These are phyloP conservation scores for Pseudorectes ferrugineus DNA, from an alignment of 2,113 vertebrate species.

Conservation along the genomic window DNA sequence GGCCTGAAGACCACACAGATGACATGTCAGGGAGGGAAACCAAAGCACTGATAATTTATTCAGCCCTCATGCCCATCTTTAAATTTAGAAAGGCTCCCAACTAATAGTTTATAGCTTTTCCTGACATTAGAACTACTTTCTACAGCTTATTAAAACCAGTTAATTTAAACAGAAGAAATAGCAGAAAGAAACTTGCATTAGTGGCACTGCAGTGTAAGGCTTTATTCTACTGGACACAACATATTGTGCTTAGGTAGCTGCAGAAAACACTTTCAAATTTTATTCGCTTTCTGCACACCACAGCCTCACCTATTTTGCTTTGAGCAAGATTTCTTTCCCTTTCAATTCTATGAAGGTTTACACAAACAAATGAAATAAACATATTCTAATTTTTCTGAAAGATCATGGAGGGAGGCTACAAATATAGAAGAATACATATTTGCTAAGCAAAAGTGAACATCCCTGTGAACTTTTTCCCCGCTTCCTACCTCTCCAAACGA, in stretches of 20 bases:
- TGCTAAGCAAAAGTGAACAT: neutral
- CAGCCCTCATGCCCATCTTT: neutral
- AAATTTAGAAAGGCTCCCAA: neutral
- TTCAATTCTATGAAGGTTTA: neutral
- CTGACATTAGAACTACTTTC: neutral
- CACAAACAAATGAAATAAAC: neutral
- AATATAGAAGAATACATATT: neutral
- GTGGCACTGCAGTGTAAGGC: neutral
- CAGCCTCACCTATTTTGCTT: neutral
- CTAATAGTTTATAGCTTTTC: neutral
- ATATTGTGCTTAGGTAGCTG: neutral
- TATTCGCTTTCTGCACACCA: neutral
- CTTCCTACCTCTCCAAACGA: neutral
- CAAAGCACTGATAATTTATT: neutral
- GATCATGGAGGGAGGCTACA: neutral
- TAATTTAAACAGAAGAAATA: neutral
- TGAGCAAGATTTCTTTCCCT: neutral
- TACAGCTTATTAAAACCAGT: neutral
- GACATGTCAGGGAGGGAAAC: neutral
- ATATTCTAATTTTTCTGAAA: neutral
- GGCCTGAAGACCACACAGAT: neutral
- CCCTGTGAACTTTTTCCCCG: neutral
- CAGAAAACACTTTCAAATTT: neutral
- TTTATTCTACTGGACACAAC: neutral
- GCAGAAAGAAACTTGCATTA: neutral